Evolutionary conservation across 2,888 invertebrate species (phyloP), one percentile per base, ranked within the genome.

Genomic region (Eulithis prunata): DNA sequence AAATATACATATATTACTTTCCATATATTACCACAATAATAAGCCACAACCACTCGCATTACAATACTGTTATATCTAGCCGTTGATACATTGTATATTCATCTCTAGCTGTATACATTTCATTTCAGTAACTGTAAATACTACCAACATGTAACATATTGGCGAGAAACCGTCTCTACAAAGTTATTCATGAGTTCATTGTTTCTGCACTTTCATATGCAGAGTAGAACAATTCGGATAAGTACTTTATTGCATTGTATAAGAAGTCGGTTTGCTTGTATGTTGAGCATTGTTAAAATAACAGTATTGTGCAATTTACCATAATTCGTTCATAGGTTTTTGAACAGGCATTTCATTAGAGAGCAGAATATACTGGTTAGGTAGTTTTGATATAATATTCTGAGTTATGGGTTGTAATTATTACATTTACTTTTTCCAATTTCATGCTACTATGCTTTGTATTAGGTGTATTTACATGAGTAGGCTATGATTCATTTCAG

Each of bases 111-210:
- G 7, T 14, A 14, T 14, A 46, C 45, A 13, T 46, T 14, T 47
- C 8, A 14, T 8, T 14, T 41, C 7, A 28, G 28, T 49, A 21
- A 55, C 53, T 38, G 46, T 41, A 58, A 59, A 58, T 46, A 56
- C 36, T 45, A 55, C 46, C 52, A 52, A 59, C 56, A 14, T 43
- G 56, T 47, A 38, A 57, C 60, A 54, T 59, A 59, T 60, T 60
- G 58, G 45, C 55, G n/a, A 38, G 36, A 54, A 51, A 46, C 58
- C 21, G 21, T 21, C 43, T 47, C 53, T 57, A 49, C 46, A 32
- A 43, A 66, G 54, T 61, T 61, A 58, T 49, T 49, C 49, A 49
- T 49, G 21, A 21, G 49, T 64, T 66, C 66, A 64, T 60, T 66
- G 63, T 63, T 66, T 49, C 57, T 59, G 36, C 49, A 55, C 43